Evolutionary conservation across 1,140 invertebrate species (phyloP).

Genomic region (Euschistus heros): DNA sequence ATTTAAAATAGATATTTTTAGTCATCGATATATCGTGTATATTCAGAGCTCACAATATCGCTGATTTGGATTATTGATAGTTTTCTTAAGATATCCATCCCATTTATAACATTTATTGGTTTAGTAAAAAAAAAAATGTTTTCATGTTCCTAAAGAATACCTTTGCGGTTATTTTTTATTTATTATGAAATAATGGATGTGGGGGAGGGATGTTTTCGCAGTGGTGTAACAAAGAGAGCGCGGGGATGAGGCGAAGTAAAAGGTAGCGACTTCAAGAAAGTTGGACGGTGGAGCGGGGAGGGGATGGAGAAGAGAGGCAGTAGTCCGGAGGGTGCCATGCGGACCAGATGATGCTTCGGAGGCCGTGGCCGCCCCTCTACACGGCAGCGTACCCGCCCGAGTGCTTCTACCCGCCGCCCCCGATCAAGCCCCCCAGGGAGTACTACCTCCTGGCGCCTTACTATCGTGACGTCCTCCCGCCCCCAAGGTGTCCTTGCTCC

Average conservation of each 20-base stretch:
- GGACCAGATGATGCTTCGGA: slow-evolving; percentile 27
- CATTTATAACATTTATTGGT: no score
- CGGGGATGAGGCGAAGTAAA: slow-evolving; percentile 6
- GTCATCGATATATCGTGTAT: no score
- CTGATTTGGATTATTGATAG: no score
- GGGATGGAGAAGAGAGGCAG: slow-evolving; percentile 3
- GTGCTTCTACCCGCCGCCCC: slow-evolving; percentile 39
- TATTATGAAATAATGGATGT: no score
- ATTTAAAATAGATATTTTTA: no score
- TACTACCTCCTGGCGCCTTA: slow-evolving; percentile 57
- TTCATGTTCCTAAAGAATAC: no score
- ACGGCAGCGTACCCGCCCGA: slow-evolving; percentile 27
- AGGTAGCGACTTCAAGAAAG: slow-evolving; percentile 23
- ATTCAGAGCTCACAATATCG: no score
- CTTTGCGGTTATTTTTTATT: no score
- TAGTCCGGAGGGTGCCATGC: not conserved
- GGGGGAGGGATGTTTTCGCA: no score
- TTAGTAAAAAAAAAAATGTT: no score
- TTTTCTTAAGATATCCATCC: no score
- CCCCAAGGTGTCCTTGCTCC: slow-evolving; percentile 39
- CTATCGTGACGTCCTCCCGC: slow-evolving; percentile 49
- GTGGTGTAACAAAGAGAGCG: not conserved
- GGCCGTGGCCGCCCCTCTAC: slow-evolving; percentile 33
- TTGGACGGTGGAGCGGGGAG: slow-evolving; percentile 33
- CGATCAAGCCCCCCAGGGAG: slow-evolving; percentile 48